Evolutionary conservation across 2,113 vertebrate species (phyloP), one percentile per base, ranked within the genome.

Genomic region (Cyanoliseus patagonus): DNA sequence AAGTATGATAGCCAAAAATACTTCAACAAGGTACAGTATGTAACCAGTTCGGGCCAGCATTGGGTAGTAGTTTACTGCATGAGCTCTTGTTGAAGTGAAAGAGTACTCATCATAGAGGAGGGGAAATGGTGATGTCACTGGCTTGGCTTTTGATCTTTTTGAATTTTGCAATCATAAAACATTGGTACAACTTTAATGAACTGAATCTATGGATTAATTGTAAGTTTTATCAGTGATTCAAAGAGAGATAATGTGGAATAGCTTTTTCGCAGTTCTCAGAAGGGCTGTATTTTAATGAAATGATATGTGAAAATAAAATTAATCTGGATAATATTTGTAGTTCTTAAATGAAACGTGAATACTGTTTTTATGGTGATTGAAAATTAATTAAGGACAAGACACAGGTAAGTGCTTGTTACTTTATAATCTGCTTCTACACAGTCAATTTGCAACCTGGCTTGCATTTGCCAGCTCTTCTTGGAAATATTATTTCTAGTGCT

Each of bases 1-100:
- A 99, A 99, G 80, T 99, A 99, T 10, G 99, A 99, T 91, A 99
- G 98, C 94, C 99, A 99, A 98, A 99, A 99, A 97, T 99, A 98
- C 94, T 99, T 99, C 85, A 99, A 98, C 95, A 99, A 99, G 99
- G 99, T 99, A 98, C 41, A 35, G 62, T 31, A 8, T 37, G 66
- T 17, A 67, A 30, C 27, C 23, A 19, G 0, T 31, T n/a, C 17
- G 14, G 35, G 27, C 22, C n/a, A 61, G 1, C 6, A 3, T 6
- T 42, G 74, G 13, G 9, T 67, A 25, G 24, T 20, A 13, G 27
- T 16, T 37, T 19, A 18, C 19, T 79, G 31, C 11, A 7, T 57
- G 35, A 85, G 7, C 46, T 80, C 14, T 83, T 30, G 13, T 4
- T 51, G 46, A n/a, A 55, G 39, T 73, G 30, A 68, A 31, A 28